A percentile compares a stretch with the other conserved stretches of the same genome.
phyloP scores from a whole-genome alignment of 2,888 invertebrate genomes.

The Drosophila barbarae region DNA sequence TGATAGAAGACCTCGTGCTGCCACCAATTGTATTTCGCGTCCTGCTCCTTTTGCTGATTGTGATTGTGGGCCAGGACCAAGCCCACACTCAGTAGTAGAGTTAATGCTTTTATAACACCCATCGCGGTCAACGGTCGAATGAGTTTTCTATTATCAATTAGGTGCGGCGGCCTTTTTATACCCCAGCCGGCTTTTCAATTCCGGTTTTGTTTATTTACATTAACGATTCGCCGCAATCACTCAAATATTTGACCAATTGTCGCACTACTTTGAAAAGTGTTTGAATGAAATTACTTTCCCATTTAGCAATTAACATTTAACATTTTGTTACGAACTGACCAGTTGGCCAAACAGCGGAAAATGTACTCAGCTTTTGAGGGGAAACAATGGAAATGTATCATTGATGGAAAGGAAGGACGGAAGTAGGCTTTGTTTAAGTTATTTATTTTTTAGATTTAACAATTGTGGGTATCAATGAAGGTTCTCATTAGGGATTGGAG shows the following conservation, averaged over 20 bases:
- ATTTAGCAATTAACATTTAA: conserved; percentile 1
- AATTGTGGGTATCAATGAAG: neutral
- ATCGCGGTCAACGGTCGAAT: conserved; percentile 38
- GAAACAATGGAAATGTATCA: neutral
- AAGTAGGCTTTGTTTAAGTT: neutral
- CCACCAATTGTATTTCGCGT: conserved; percentile 84
- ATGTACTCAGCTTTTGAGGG: neutral
- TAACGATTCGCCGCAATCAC: conserved; percentile 17
- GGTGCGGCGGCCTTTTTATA: conserved; percentile 50
- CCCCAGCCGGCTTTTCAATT: conserved; percentile 23
- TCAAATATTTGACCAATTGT: conserved; percentile 57
- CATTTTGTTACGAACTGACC: conserved; percentile 9
- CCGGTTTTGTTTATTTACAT: conserved; percentile 36
- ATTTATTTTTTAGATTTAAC: neutral
- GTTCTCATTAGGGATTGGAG: neutral
- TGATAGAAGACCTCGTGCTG: conserved; percentile 88
- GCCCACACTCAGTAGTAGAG: conserved; percentile 19
- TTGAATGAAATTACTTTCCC: conserved; percentile 17
- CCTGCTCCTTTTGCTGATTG: conserved; percentile 5
- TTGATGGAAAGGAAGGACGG: neutral
- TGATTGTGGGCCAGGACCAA: conserved; percentile 10
- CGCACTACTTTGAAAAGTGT: conserved; percentile 12
- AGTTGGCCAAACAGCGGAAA: conserved; percentile 41
- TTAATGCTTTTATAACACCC: conserved; percentile 29
- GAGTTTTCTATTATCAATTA: conserved; percentile 18